Conservation (phyloP, 2,888 invertebrate genomes). For the Opisthograptis luteolata region DNA sequence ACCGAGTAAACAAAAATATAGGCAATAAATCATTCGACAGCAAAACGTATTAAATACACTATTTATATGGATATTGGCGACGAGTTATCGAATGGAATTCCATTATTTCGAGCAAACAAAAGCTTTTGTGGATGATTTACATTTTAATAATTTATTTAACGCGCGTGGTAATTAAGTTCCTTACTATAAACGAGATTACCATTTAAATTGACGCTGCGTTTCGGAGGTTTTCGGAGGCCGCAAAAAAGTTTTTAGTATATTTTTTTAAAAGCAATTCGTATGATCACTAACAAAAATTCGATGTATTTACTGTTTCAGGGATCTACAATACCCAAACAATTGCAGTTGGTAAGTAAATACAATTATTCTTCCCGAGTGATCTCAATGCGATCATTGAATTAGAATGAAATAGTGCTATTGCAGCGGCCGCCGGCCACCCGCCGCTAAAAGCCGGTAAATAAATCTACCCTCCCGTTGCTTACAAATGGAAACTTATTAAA, state of each 20-base stretch:
- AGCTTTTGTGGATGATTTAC: slow-evolving; percentile 20
- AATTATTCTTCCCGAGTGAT: no score
- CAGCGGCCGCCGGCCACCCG: slow-evolving; percentile 23
- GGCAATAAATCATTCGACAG: slow-evolving; percentile 24
- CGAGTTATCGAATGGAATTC: slow-evolving; percentile 25
- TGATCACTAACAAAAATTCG: no score
- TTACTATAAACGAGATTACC: background rate
- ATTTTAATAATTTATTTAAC: slow-evolving; percentile 23
- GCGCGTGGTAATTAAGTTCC: slow-evolving; percentile 10
- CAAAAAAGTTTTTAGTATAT: no score
- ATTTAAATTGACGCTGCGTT: no score
- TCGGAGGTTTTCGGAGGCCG: no score
- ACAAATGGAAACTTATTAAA: slow-evolving; percentile 24
- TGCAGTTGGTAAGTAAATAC: background rate
- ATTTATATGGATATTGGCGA: slow-evolving; percentile 23
- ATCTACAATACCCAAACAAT: background rate
- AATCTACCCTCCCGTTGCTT: slow-evolving; percentile 14
- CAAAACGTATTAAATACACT: slow-evolving; percentile 22
- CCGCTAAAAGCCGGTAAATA: slow-evolving; percentile 21
- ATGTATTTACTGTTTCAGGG: no score
- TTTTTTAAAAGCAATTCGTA: no score
- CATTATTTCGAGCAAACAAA: slow-evolving; percentile 26
- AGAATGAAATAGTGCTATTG: slow-evolving; percentile 24
- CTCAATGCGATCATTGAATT: slow-evolving; percentile 20
- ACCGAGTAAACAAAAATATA: slow-evolving; percentile 20